phyloP scores from a whole-genome alignment of 2,888 invertebrate species.

The Melanophora roralis region DNA sequence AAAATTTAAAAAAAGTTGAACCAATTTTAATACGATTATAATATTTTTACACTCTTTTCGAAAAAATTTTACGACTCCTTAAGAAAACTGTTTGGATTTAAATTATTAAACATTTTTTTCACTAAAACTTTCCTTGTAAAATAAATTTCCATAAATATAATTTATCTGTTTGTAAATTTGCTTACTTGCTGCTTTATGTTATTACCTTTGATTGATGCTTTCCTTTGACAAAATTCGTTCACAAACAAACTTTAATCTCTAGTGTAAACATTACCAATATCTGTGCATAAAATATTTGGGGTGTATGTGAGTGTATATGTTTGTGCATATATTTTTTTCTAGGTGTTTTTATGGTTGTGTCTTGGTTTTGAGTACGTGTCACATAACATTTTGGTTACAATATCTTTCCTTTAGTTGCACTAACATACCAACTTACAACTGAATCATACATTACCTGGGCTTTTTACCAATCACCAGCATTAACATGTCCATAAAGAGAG shows the following conservation, averaged over 20 bases:
- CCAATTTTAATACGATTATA: too few species aligned
- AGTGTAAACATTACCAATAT: not conserved
- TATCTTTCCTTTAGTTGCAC: not conserved
- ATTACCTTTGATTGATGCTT: constrained; percentile 13
- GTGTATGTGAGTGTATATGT: not conserved
- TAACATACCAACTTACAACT: not conserved
- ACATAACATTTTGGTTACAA: constrained; percentile 28
- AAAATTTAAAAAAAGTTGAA: too few species aligned
- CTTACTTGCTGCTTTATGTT: not conserved
- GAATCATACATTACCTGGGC: constrained; percentile 73
- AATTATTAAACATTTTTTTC: not conserved
- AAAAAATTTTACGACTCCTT: not conserved
- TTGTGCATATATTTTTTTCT: not conserved
- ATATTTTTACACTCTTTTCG: too few species aligned
- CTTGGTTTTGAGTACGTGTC: constrained; percentile 13
- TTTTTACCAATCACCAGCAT: constrained; percentile 73
- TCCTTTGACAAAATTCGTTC: constrained; percentile 20
- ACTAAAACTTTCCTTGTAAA: too few species aligned
- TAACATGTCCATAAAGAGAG: constrained; percentile 80
- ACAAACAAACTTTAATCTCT: constrained; percentile 12
- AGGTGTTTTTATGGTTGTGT: not conserved
- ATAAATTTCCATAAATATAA: not conserved
- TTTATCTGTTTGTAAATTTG: constrained; percentile 11
- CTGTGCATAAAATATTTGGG: not conserved
- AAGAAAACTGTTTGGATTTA: not conserved